Evolutionary conservation across 1,140 invertebrate species (phyloP).

Genomic region (Drosophila subobscura): DNA sequence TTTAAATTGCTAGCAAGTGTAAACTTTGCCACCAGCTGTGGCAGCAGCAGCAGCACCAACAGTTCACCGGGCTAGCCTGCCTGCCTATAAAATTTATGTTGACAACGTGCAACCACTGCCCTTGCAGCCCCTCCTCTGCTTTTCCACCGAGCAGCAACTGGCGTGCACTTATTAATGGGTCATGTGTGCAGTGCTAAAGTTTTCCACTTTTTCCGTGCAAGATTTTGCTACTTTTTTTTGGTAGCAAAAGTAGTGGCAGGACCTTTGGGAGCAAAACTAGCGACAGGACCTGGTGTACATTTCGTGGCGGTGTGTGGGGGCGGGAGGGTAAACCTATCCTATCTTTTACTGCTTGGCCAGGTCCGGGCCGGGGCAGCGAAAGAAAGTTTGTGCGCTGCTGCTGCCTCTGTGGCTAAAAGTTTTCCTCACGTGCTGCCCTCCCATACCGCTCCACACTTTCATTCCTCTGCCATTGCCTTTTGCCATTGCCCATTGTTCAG

Average conservation of each 20-base stretch:
- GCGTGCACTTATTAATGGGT: slow-evolving; percentile 74
- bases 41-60: slow-evolving; percentile 25
- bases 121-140: neutral
- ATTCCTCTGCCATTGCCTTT: neutral
- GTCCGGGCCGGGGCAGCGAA: too few relatives aligned
- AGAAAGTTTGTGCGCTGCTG: slow-evolving; percentile 40
- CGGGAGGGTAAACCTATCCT: slow-evolving; percentile 2
- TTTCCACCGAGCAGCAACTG: slow-evolving; percentile 47
- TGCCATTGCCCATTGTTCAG: slow-evolving; percentile 3
- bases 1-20: slow-evolving; percentile 67
- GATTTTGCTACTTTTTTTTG: slow-evolving; percentile 8
- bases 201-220: slow-evolving; percentile 12
- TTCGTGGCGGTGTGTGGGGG: too few relatives aligned
- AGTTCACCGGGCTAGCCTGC: slow-evolving; percentile 4
- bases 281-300: neutral
- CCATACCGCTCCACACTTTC: neutral
- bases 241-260: neutral
- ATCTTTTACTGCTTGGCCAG: slow-evolving; percentile 32
- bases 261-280: neutral
- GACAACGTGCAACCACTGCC: slow-evolving; percentile 64
- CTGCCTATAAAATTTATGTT: slow-evolving; percentile 69
- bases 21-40: slow-evolving; percentile 58
- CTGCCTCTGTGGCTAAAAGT: slow-evolving; percentile 26
- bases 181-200: slow-evolving; percentile 64
- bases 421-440: slow-evolving; percentile 4